phyloP scores from a whole-genome alignment of 2,113 vertebrate genomes.

The Pao palembangensis region DNA sequence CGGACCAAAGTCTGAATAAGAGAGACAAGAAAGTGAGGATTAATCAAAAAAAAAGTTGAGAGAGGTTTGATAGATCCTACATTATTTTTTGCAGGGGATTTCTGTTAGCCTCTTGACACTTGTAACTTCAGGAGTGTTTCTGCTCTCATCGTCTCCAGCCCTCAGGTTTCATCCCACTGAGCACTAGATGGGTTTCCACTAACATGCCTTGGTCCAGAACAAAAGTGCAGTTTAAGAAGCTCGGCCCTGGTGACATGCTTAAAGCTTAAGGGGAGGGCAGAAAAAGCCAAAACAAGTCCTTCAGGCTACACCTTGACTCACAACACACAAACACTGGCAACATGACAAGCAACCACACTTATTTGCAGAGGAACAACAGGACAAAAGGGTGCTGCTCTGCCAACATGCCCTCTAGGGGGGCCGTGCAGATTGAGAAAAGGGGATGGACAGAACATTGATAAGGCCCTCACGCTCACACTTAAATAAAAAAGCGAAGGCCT shows the following conservation, averaged over 20 bases:
- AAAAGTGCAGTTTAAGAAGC: conserved; percentile 80
- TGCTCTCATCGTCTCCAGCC: conserved; percentile 63
- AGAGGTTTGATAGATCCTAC: conserved; percentile 71
- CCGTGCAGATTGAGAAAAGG: conserved; percentile 87
- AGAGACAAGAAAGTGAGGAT: conserved; percentile 52
- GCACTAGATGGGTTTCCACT: conserved; percentile 94
- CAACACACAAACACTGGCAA: conserved; percentile 93
- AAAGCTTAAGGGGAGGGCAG: conserved; percentile 77
- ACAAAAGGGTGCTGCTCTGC: conserved; percentile 83
- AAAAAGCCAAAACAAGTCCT: conserved; percentile 73
- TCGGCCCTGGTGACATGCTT: conserved; percentile 85
- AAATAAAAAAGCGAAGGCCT: conserved; percentile 86
- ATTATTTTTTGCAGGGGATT: conserved; percentile 68
- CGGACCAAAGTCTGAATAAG: conserved; percentile 42
- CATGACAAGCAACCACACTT: conserved; percentile 87
- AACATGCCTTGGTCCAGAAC: conserved; percentile 82
- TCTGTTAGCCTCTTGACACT: conserved; percentile 71
- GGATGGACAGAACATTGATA: conserved; percentile 89
- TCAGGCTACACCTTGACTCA: conserved; percentile 89
- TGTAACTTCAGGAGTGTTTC: conserved; percentile 71
- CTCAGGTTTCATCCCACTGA: conserved; percentile 78
- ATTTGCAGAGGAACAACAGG: conserved; percentile 82
- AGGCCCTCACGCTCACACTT: conserved; percentile 84
- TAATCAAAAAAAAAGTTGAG: conserved; percentile 47
- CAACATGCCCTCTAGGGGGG: conserved; percentile 88